These are phyloP conservation scores for Theocolax elegans DNA, from an alignment of 1,140 invertebrate genomes.

Conservation along the genomic window DNA sequence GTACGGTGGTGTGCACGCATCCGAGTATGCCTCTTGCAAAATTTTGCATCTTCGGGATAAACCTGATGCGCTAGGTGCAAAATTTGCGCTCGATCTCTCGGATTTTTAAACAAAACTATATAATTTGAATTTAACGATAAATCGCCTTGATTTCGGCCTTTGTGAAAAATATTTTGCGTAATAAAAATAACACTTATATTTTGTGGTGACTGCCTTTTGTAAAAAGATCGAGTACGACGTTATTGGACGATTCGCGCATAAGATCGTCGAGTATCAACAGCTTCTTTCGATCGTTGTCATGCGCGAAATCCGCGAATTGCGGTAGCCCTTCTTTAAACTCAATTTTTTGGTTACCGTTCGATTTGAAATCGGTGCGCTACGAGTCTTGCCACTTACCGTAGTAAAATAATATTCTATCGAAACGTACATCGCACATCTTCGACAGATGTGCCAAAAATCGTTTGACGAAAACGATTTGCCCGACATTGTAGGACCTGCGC, in stretches of 20 bases:
- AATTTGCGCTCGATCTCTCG: not conserved
- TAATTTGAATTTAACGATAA: too few species aligned
- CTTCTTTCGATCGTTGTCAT: constrained; percentile 1
- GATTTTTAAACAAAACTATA: constrained; percentile 19
- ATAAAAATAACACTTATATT: too few species aligned
- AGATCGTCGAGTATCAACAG: too few species aligned
- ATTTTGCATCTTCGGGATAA: too few species aligned
- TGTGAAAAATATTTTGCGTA: too few species aligned
- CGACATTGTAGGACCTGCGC: too few species aligned
- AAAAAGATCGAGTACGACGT: too few species aligned
- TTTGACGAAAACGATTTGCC: too few species aligned
- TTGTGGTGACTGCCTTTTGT: not conserved
- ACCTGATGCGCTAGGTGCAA: not conserved
- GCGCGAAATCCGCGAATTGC: not conserved
- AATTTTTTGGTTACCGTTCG: not conserved
- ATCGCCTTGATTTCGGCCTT: not conserved
- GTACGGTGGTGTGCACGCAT: too few species aligned
- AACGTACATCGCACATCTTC: not conserved
- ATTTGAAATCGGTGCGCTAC: not conserved
- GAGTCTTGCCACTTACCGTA: constrained; percentile 10
- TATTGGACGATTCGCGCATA: too few species aligned
- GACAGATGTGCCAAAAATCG: too few species aligned
- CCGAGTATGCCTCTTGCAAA: too few species aligned
- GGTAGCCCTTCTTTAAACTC: not conserved
- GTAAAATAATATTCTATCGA: not conserved